phyloP scores from a whole-genome alignment of 2,888 invertebrate species.

The Caenorhabditis imperialis region DNA sequence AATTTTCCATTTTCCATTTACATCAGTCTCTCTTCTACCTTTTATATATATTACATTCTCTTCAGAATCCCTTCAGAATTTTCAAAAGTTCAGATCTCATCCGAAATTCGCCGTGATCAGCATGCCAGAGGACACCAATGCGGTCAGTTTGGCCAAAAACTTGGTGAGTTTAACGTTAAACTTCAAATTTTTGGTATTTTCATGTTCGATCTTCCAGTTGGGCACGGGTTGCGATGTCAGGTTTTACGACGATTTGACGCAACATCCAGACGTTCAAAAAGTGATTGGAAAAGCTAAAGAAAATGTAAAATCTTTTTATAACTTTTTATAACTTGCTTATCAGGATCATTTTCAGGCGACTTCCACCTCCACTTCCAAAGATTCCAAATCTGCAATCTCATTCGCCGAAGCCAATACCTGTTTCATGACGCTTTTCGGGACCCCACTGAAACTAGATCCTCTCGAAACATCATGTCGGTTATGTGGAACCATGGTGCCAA shows the following conservation, averaged over 20 bases:
- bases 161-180: constrained; percentile 14
- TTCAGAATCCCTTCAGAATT: not conserved
- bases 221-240: constrained; percentile 3
- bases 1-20: no score
- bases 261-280: constrained; percentile 15
- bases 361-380: no score
- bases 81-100: constrained; percentile 16
- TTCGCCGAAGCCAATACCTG: no score
- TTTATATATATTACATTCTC: not conserved
- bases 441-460: no score
- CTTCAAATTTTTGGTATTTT: no score
- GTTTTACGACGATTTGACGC: constrained; percentile 14
- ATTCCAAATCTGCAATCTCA: no score
- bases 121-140: constrained; percentile 19
- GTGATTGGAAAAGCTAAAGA: not conserved
- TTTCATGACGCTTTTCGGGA: no score
- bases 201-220: constrained; percentile 2
- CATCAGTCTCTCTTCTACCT: not conserved
- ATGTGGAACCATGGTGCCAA: constrained; percentile 63
- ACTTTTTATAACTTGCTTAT: no score
- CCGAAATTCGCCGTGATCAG: constrained; percentile 42
- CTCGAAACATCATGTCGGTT: no score
- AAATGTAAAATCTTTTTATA: no score
- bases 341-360: no score
- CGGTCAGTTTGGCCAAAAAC: constrained; percentile 21